A percentile compares a stretch with the other conserved stretches of the same genome.
Evolutionary conservation across 1,140 invertebrate species (phyloP).

Genomic region (Aplysia californica): DNA sequence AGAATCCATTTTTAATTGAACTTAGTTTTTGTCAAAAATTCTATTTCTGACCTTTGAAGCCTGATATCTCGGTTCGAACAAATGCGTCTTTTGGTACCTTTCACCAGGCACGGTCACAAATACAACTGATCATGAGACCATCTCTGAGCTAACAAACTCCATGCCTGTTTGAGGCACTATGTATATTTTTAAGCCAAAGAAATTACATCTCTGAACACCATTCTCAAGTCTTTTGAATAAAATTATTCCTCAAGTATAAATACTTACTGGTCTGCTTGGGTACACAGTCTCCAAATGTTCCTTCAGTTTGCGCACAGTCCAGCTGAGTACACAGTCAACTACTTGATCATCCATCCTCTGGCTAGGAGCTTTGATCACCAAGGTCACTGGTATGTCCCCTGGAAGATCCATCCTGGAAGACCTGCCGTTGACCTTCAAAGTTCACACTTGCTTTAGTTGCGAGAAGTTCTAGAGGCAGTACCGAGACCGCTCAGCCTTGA

Average conservation of each 20-base stretch:
- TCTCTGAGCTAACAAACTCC: too few species aligned
- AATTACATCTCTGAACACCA: background rate
- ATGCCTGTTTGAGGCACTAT: too few species aligned
- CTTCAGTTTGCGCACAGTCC: constrained; percentile 88
- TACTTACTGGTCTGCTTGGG: constrained; percentile 88
- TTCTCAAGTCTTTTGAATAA: background rate
- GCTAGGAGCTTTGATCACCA: constrained; percentile 89
- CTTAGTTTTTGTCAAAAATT: too few species aligned
- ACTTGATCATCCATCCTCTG: constrained; percentile 89
- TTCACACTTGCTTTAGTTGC: too few species aligned
- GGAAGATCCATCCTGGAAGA: constrained; percentile 40
- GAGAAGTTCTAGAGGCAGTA: too few species aligned
- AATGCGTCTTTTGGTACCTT: too few species aligned
- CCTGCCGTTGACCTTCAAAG: too few species aligned
- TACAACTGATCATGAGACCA: too few species aligned
- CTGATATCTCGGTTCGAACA: too few species aligned
- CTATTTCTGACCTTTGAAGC: too few species aligned
- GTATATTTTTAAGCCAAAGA: background rate
- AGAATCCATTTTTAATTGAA: too few species aligned
- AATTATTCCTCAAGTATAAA: background rate
- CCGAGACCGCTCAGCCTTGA: too few species aligned
- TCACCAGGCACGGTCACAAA: background rate
- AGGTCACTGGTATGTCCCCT: constrained; percentile 71
- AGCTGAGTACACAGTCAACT: constrained; percentile 82
- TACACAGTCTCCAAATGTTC: constrained; percentile 85